Evolutionary conservation across 2,113 vertebrate species (phyloP).

Genomic region (Hiodon tergisus): DNA sequence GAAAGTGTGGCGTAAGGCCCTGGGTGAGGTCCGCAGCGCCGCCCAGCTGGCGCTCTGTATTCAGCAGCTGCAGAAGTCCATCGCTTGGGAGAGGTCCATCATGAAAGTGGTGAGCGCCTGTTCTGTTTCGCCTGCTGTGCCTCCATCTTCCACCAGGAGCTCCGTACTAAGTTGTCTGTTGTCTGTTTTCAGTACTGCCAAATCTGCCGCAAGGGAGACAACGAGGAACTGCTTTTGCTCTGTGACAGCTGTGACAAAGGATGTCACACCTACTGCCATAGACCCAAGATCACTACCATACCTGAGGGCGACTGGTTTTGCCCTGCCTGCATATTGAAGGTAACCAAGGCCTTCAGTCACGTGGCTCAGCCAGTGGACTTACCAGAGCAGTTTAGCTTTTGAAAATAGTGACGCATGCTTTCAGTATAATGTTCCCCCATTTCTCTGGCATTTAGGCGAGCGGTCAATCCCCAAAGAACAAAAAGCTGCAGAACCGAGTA

Average conservation of each 20-base stretch:
- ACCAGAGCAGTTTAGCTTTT: not conserved
- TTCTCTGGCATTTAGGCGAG: conserved; percentile 67
- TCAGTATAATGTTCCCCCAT: conserved; percentile 16
- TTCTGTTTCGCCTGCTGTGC: not conserved
- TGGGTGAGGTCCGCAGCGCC: conserved; percentile 74
- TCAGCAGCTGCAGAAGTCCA: conserved; percentile 83
- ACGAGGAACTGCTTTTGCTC: conserved; percentile 80
- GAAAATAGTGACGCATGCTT: not conserved
- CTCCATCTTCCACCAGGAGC: not conserved
- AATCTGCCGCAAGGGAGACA: conserved; percentile 80
- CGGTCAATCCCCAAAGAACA: conserved; percentile 70
- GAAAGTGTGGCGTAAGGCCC: conserved; percentile 77
- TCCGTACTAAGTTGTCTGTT: conserved; percentile 26
- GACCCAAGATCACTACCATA: conserved; percentile 78
- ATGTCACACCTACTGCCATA: conserved; percentile 84
- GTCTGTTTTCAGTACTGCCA: conserved; percentile 78
- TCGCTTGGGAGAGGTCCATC: conserved; percentile 89
- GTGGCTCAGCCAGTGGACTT: not conserved
- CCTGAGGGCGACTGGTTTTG: conserved; percentile 88
- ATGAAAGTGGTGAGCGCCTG: conserved; percentile 81
- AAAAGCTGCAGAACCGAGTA: conserved; percentile 72
- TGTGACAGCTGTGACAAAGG: conserved; percentile 85
- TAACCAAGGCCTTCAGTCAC: conserved; percentile 39
- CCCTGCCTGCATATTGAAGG: conserved; percentile 81
- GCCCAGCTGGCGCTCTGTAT: conserved; percentile 83